phyloP scores from a whole-genome alignment of 2,797 vertebrate species.

The Tolypeutes matacus region DNA sequence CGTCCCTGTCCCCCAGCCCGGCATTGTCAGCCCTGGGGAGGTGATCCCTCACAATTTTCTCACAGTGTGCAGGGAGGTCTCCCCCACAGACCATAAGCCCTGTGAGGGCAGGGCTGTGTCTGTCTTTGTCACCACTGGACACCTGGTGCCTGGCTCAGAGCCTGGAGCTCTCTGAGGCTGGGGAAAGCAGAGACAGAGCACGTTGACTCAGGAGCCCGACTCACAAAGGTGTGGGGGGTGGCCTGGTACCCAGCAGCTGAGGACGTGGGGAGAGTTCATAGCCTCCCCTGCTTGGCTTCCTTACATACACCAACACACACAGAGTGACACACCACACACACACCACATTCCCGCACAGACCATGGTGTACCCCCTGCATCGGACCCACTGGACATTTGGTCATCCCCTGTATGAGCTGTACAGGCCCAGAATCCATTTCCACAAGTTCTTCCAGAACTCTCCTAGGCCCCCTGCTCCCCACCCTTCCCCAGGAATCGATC shows the following conservation, averaged over 20 bases:
- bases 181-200: neutral
- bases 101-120: neutral
- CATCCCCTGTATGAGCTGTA: no score
- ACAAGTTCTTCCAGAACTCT: neutral
- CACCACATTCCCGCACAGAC: neutral
- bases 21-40: fast-evolving
- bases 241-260: neutral
- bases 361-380: fast-evolving
- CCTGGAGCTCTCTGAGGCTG: neutral
- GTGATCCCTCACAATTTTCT: neutral
- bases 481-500: neutral
- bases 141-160: neutral
- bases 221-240: neutral
- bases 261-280: no score
- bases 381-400: fast-evolving
- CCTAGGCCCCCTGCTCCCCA: neutral
- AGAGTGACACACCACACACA: neutral
- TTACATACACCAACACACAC: neutral
- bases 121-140: neutral
- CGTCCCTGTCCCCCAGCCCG: no score
- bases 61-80: neutral
- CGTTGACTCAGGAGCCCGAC: neutral
- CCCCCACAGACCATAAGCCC: neutral
- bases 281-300: neutral
- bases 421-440: neutral